Percentiles rank a stretch among this genome's conserved stretches.
These are phyloP conservation scores for Gambusia holbrooki DNA, from an alignment of 2,113 vertebrate genomes.

Conservation along the genomic window DNA sequence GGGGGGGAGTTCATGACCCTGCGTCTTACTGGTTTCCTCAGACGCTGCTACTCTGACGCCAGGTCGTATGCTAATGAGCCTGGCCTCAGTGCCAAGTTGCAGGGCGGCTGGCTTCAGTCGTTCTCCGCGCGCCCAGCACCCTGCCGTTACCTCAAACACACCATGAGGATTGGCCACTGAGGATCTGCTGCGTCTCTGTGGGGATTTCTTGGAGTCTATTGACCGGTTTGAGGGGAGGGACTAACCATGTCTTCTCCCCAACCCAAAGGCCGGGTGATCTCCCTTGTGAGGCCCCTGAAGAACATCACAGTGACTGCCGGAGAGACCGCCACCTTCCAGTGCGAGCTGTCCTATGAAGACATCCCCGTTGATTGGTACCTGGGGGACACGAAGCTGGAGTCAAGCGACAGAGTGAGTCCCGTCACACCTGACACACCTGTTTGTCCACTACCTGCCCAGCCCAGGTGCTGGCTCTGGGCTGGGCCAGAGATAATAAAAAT, in stretches of 20 bases:
- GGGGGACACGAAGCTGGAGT: slow-evolving; percentile 89
- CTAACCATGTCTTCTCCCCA: slow-evolving; percentile 85
- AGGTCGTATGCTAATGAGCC: slow-evolving; percentile 83
- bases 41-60: slow-evolving; percentile 82
- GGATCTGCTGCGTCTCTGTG: slow-evolving; percentile 57
- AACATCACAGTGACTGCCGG: slow-evolving; percentile 95
- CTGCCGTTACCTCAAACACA: slow-evolving; percentile 78
- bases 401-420: slow-evolving; percentile 90
- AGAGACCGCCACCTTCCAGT: slow-evolving; percentile 95
- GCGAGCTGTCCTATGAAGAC: slow-evolving; percentile 94
- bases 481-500: no score
- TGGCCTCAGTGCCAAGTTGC: slow-evolving; percentile 65
- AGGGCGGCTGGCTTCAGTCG: slow-evolving; percentile 47
- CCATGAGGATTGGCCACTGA: slow-evolving; percentile 80
- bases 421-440: slow-evolving; percentile 7
- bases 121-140: slow-evolving; percentile 61
- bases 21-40: slow-evolving; percentile 76
- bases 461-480: neutral
- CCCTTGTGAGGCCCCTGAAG: slow-evolving; percentile 87
- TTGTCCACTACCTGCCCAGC: slow-evolving; percentile 27
- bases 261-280: slow-evolving; percentile 92
- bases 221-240: slow-evolving; percentile 66
- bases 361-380: slow-evolving; percentile 96
- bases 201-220: slow-evolving; percentile 54
- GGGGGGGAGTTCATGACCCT: slow-evolving; percentile 73